A percentile compares a stretch with the other conserved stretches of the same genome.
phyloP scores from a whole-genome alignment of 2,888 invertebrate genomes.

The Labia minor region DNA sequence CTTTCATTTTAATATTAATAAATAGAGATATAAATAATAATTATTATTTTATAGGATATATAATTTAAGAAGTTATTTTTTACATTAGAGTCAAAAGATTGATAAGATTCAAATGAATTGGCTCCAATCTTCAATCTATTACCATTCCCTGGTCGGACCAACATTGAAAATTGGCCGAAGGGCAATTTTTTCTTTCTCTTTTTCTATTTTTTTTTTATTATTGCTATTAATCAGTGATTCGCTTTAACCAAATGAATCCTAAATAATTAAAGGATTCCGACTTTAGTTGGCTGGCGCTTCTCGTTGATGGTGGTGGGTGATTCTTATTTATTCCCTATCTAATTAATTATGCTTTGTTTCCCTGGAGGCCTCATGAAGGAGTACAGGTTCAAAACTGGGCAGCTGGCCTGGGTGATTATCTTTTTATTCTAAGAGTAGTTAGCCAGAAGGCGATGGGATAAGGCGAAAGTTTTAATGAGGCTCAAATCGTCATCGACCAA shows the following conservation, averaged over 20 bases:
- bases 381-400: not conserved
- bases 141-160: not conserved
- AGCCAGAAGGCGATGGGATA: not conserved
- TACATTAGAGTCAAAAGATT: too few species aligned
- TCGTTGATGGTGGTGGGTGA: not conserved
- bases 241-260: slow-evolving; percentile 5
- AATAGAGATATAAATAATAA: too few species aligned
- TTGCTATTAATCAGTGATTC: not conserved
- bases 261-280: slow-evolving; percentile 4
- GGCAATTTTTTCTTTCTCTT: not conserved
- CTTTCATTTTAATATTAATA: too few species aligned
- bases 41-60: too few species aligned
- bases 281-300: not conserved
- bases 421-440: not conserved
- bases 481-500: not conserved
- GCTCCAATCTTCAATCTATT: not conserved
- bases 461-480: not conserved
- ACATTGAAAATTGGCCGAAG: not conserved
- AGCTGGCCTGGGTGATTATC: not conserved
- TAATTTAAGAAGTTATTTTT: too few species aligned
- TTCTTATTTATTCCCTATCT: not conserved
- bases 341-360: slow-evolving; percentile 5
- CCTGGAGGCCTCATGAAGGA: not conserved
- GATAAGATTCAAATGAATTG: too few species aligned
- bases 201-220: not conserved